These are phyloP conservation scores for Myrmecobius fasciatus DNA, from an alignment of 2,113 vertebrate species.

Conservation along the genomic window DNA sequence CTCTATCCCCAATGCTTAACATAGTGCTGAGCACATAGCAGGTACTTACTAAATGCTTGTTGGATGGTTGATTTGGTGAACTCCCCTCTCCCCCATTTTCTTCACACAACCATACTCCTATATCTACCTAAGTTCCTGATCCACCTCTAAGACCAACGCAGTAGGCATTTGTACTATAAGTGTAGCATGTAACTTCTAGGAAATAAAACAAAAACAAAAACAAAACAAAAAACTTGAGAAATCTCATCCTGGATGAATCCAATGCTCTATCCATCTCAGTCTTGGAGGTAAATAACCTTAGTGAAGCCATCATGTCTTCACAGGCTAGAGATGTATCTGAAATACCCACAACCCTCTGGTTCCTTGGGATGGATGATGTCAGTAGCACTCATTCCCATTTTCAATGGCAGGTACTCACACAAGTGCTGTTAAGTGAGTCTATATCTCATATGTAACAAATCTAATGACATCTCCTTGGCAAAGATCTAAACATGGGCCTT, in stretches of 20 bases:
- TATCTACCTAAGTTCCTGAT: background rate
- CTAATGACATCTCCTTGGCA: background rate
- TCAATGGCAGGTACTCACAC: background rate
- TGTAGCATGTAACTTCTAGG: background rate
- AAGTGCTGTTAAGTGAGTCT: background rate
- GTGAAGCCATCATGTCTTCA: background rate
- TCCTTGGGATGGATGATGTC: background rate
- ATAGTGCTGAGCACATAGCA: background rate
- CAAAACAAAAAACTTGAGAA: background rate
- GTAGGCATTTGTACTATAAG: too few species aligned
- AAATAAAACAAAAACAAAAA: background rate
- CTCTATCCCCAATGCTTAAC: background rate
- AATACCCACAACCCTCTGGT: background rate
- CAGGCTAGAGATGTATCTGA: background rate
- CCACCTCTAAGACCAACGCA: background rate
- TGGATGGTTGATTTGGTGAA: background rate
- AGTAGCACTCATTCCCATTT: background rate
- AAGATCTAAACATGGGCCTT: background rate
- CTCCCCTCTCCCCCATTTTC: background rate
- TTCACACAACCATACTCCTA: background rate
- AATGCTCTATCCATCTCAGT: background rate
- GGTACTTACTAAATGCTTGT: background rate
- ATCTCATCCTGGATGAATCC: background rate
- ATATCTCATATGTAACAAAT: background rate
- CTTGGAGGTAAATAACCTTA: background rate